Evolutionary conservation across 2,113 vertebrate genomes (phyloP), one percentile per base, ranked within the genome.

Genomic region (Passer montanus): DNA sequence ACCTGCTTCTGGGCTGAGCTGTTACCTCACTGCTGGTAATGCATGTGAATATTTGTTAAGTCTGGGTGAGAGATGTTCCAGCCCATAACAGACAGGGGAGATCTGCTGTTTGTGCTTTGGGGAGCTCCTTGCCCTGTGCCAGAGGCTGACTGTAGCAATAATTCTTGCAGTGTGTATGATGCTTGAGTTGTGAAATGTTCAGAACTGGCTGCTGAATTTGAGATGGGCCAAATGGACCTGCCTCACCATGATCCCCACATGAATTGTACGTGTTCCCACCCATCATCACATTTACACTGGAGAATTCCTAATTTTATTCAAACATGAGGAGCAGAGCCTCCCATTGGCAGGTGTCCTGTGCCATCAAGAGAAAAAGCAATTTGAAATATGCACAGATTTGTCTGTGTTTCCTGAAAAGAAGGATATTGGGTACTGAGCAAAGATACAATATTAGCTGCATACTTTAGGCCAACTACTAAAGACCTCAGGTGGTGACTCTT

Each of bases 241-340:
- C 30, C 18, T 87, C 30, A 58, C 18, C 16, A 3, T 22, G 26
- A 67, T 50, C 46, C 47, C 58, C 37, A 49, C 3, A 0, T 22
- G 60, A 43, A 53, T 35, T 55, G 4, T 13, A 15, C 0, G 0
- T 30, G 30, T 72, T 78, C n/a, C 27, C 4, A 43, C 75, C 41
- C 0, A 0, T 21, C 43, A 22, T 37, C n/a, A 31, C 37, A 77
- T 53, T 74, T 49, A 53, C 47, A 58, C 47, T 46, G 33, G 9
- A 53, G 33, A 82, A 79, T 85, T 79, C 70, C 31, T 27, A 11
- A 13, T 41, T 93, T 87, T 35, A 41, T 74, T 81, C 44, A 64
- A 55, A 69, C 16, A 37, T 4, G 11, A 55, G 52, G 26, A 84
- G 43, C 28, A 79, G 52, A 85, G 43, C 53, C 90, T 81, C 87